Evolutionary conservation across 1,140 invertebrate genomes (phyloP), one percentile per base, ranked within the genome.

Genomic region (Polypedilum pembai): DNA sequence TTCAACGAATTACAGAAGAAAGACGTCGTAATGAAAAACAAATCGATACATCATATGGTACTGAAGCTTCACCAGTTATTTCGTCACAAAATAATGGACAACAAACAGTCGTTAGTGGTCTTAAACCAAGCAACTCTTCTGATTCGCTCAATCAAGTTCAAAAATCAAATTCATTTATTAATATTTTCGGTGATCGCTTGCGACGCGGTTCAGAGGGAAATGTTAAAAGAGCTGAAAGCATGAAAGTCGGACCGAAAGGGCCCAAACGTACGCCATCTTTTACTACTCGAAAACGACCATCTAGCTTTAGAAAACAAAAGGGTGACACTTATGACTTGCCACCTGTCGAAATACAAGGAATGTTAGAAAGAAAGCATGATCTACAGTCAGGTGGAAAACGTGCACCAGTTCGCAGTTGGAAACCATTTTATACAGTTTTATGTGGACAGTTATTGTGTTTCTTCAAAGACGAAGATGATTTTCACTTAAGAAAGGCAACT

Each of bases 381-480:
- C 83, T 96, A 3, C 94, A 96, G 76, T 90, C 89, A 75, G 95
- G 95, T 17, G 95, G 95, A 3, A 98, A 97, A 83, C 91, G 94
- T 77, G 95, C 96, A 0, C 92, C 95, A 0, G 93, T 98, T 10
- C 85, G 97, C 5, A 96, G 94, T 0, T 99, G 97, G 97, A 97
- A 97, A 79, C 89, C 88, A 73, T 96, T 93, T 83, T 97, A 98
- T 81, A 94, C 94, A 77, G 96, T 98, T 40, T 84, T 99, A 1
- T 98, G 95, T 80, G 96, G 96, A 0, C 96, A 99, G 81, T 82
- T 98, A 75, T 84, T 99, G 21, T 98, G 96, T 84, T 99, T 99
- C 90, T 99, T 98, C 85, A 95, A 96, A 80, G 96, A 98, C 80
- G 90, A 93, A 78, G 90, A 92, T 76, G 95, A 96, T 85, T 98